Percentiles rank a stretch among this genome's conserved stretches.
Conservation (phyloP, 2,113 vertebrate species). For the Puffinus mauretanicus region DNA sequence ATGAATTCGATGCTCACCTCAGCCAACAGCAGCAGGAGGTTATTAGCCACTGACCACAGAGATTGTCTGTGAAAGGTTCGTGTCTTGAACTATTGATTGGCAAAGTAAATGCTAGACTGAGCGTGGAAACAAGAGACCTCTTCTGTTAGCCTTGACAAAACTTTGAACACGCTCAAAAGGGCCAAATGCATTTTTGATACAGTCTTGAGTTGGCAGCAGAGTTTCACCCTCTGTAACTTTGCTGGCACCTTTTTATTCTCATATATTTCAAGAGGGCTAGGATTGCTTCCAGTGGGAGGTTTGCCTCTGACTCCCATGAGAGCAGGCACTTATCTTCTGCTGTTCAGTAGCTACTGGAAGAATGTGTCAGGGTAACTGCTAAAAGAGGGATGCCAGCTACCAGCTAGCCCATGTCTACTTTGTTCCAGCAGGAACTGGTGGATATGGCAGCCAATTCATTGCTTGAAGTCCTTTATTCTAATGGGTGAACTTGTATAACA, state of each 20-base stretch:
- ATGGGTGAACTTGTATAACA: not conserved
- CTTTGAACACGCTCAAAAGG: not conserved
- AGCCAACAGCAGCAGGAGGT: conserved; percentile 48
- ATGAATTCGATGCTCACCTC: conserved; percentile 19
- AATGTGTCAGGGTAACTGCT: not conserved
- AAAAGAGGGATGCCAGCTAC: not conserved
- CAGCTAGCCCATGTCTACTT: not conserved
- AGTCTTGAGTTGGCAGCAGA: not conserved
- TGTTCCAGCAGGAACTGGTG: not conserved
- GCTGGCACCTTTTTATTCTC: not conserved
- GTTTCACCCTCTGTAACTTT: not conserved
- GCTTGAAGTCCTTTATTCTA: not conserved
- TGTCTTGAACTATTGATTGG: conserved; percentile 83
- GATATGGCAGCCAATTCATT: not conserved
- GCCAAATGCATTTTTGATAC: not conserved
- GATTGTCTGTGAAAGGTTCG: conserved; percentile 78
- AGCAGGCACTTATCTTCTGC: not conserved
- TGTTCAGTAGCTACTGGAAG: not conserved
- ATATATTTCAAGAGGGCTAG: not conserved
- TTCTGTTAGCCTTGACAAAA: not conserved
- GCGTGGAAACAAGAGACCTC: conserved; percentile 30
- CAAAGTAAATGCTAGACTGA: conserved; percentile 70
- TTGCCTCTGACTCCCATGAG: not conserved
- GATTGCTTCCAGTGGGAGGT: not conserved
- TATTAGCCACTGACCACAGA: conserved; percentile 81